These are phyloP conservation scores for Philypnodon macrostomus DNA, from an alignment of 2,797 vertebrate species.

Conservation along the genomic window DNA sequence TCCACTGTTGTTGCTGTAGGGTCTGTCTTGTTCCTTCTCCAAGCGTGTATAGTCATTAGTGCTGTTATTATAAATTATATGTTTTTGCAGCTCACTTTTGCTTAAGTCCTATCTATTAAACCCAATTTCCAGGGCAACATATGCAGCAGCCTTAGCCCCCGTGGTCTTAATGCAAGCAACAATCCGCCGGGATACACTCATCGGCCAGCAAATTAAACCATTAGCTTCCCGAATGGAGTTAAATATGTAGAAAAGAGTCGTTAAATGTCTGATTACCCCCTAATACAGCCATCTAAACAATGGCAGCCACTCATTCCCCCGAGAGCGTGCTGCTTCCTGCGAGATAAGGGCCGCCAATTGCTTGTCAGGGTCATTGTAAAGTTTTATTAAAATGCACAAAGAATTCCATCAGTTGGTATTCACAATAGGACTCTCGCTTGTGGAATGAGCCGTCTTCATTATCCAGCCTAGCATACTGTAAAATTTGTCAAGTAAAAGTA, in stretches of 20 bases:
- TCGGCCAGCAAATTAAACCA: slow-evolving; percentile 72
- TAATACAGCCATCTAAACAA: slow-evolving; percentile 72
- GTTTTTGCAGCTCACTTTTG: background rate
- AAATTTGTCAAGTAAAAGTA: too few species aligned
- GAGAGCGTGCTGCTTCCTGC: slow-evolving; percentile 49
- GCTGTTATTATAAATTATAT: slow-evolving; percentile 1
- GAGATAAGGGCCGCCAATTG: slow-evolving; percentile 57
- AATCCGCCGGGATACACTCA: slow-evolving; percentile 58
- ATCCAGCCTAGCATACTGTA: slow-evolving; percentile 59
- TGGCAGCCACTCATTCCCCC: slow-evolving; percentile 51
- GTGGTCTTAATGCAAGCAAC: slow-evolving; percentile 63
- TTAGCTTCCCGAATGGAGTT: slow-evolving; percentile 70
- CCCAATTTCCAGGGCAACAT: slow-evolving; percentile 38
- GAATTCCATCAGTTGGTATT: slow-evolving; percentile 57
- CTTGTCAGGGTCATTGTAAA: slow-evolving; percentile 48
- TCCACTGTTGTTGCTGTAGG: background rate
- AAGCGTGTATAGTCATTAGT: slow-evolving; percentile 5
- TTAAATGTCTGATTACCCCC: slow-evolving; percentile 75
- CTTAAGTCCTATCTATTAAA: slow-evolving; percentile 5
- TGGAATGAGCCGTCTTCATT: slow-evolving; percentile 75
- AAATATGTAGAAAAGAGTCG: slow-evolving; percentile 75
- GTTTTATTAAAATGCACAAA: slow-evolving; percentile 67
- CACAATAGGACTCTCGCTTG: slow-evolving; percentile 68
- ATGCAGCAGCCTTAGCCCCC: slow-evolving; percentile 25
- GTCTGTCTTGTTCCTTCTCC: slow-evolving; percentile 2